Conservation (phyloP, 2,113 vertebrate species). For the Brachypteracias leptosomus region DNA sequence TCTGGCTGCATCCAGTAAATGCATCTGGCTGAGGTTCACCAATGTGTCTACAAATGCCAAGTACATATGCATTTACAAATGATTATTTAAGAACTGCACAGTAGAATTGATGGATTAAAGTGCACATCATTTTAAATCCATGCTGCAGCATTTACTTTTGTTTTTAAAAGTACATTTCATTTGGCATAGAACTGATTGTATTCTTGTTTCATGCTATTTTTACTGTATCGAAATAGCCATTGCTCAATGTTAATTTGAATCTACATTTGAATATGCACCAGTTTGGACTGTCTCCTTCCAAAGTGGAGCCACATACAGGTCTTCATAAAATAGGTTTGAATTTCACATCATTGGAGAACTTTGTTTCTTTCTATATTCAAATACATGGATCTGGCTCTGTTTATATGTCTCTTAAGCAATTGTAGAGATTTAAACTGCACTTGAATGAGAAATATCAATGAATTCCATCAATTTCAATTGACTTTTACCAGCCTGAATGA, state of each 20-base stretch:
- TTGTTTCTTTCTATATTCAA: neutral
- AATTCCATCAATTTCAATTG: neutral
- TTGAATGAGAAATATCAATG: neutral
- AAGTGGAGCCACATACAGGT: neutral
- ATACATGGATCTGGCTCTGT: neutral
- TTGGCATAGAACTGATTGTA: neutral
- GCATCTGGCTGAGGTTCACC: neutral
- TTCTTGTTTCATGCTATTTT: neutral
- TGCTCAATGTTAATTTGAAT: neutral
- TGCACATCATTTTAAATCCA: neutral
- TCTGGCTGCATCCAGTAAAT: neutral
- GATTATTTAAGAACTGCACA: neutral
- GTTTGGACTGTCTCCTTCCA: neutral
- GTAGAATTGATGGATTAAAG: neutral
- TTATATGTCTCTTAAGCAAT: neutral
- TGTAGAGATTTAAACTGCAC: neutral
- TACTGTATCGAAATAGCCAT: neutral
- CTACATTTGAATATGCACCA: fast-evolving
- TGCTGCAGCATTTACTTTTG: neutral
- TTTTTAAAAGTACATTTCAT: neutral
- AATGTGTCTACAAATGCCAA: neutral
- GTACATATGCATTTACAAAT: neutral
- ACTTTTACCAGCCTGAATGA: neutral
- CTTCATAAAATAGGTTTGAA: neutral
- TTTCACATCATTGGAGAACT: neutral